Conservation (phyloP, 2,888 invertebrate genomes). For the Eugnorisma glareosa region DNA sequence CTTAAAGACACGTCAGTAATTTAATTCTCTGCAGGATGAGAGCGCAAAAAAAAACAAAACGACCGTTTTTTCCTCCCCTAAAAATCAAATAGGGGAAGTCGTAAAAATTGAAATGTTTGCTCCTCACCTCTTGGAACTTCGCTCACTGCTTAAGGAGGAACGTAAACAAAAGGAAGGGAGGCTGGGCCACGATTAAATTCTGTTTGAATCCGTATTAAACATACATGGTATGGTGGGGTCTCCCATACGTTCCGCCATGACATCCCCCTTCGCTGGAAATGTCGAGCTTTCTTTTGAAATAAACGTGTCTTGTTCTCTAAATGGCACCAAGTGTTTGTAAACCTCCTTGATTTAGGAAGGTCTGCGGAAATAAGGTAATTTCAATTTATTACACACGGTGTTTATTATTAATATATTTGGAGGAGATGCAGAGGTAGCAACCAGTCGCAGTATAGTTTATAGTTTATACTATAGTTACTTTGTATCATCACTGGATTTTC, state of each 20-base stretch:
- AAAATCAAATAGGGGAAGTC: slow-evolving; percentile 52
- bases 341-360: slow-evolving; percentile 17
- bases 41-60: slow-evolving; percentile 45
- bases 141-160: slow-evolving; percentile 38
- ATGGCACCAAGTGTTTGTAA: slow-evolving; percentile 23
- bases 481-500: neutral
- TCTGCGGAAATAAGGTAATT: neutral
- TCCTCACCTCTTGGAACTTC: slow-evolving; percentile 50
- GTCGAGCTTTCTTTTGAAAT: slow-evolving; percentile 34
- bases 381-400: too few species aligned
- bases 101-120: slow-evolving; percentile 63
- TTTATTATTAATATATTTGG: too few species aligned
- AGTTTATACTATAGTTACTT: neutral
- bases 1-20: slow-evolving; percentile 44
- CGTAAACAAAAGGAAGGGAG: slow-evolving; percentile 51
- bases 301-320: slow-evolving; percentile 31
- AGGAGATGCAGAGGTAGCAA: neutral
- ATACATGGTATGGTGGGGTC: slow-evolving; percentile 38
- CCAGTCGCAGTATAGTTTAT: neutral
- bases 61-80: slow-evolving; percentile 34
- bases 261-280: slow-evolving; percentile 20
- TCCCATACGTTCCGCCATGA: slow-evolving; percentile 28
- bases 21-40: slow-evolving; percentile 46
- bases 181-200: slow-evolving; percentile 55
- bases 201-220: slow-evolving; percentile 58